A percentile compares a stretch with the other conserved stretches of the same genome.
Evolutionary conservation across 2,797 vertebrate species (phyloP).

Genomic region (Mormyrus proboscirostris): DNA sequence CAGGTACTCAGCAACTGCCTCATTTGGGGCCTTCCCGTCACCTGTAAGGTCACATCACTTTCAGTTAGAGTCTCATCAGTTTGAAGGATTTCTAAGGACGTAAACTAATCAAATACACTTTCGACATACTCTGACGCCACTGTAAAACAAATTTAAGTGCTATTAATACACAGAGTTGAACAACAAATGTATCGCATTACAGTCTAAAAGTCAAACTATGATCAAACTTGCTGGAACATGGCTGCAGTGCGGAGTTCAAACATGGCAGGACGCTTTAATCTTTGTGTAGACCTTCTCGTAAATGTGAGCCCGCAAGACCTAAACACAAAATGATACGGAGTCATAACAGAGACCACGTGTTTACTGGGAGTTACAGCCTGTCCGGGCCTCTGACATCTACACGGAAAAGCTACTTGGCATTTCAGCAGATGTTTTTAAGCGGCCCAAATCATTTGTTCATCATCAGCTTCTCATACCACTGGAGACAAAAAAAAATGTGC

Average conservation of each 20-base stretch:
- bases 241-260: neutral
- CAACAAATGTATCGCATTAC: neutral
- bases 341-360: neutral
- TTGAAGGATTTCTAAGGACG: neutral
- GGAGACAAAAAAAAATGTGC: neutral
- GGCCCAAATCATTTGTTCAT: neutral
- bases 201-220: neutral
- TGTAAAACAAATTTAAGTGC: neutral
- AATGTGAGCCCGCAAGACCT: neutral
- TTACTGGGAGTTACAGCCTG: neutral
- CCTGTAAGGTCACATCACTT: conserved; percentile 45
- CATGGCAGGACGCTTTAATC: neutral
- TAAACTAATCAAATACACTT: neutral
- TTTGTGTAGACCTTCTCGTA: neutral
- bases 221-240: neutral
- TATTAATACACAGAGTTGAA: neutral
- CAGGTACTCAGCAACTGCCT: conserved; percentile 81
- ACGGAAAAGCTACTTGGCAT: neutral
- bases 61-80: neutral
- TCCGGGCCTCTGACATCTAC: neutral
- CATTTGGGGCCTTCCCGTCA: conserved; percentile 60
- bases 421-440: neutral
- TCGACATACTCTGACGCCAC: neutral
- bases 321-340: neutral
- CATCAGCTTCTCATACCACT: neutral